Conservation (phyloP, 2,888 invertebrate species). For the Neoscelio sp. region DNA sequence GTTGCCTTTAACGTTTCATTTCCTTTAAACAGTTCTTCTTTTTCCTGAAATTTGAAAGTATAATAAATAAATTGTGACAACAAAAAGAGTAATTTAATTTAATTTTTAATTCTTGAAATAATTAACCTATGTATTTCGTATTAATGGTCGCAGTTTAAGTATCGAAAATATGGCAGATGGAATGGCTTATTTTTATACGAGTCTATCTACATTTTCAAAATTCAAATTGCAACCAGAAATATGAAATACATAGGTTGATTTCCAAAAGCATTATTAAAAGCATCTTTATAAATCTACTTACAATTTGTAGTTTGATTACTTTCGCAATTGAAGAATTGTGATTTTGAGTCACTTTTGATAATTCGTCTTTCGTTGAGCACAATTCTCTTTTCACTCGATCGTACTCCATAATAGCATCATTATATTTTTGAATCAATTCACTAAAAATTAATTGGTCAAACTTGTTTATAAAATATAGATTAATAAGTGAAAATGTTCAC, state of each 20-base stretch:
- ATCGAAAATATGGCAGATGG: no score
- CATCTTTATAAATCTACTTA: slow-evolving; percentile 7
- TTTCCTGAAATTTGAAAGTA: not conserved
- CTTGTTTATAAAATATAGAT: no score
- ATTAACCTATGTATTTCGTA: no score
- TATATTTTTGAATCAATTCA: slow-evolving; percentile 45
- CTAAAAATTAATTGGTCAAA: slow-evolving; percentile 26
- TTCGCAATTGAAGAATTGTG: slow-evolving; percentile 22
- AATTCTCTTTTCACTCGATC: slow-evolving; percentile 25
- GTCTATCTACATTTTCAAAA: no score
- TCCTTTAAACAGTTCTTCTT: not conserved
- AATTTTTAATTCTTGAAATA: no score
- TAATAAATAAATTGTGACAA: not conserved
- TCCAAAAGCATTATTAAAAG: no score
- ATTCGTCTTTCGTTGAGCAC: not conserved
- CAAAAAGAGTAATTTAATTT: slow-evolving; percentile 8
- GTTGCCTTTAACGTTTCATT: slow-evolving; percentile 2
- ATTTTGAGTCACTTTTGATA: not conserved
- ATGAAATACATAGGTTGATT: not conserved
- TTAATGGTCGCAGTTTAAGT: no score
- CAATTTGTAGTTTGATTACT: slow-evolving; percentile 37
- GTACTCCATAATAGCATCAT: slow-evolving; percentile 27
- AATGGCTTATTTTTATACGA: no score
- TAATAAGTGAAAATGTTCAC: no score
- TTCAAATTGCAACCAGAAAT: no score